Conservation (phyloP, 2,797 vertebrate genomes). For the Dallia pectoralis region DNA sequence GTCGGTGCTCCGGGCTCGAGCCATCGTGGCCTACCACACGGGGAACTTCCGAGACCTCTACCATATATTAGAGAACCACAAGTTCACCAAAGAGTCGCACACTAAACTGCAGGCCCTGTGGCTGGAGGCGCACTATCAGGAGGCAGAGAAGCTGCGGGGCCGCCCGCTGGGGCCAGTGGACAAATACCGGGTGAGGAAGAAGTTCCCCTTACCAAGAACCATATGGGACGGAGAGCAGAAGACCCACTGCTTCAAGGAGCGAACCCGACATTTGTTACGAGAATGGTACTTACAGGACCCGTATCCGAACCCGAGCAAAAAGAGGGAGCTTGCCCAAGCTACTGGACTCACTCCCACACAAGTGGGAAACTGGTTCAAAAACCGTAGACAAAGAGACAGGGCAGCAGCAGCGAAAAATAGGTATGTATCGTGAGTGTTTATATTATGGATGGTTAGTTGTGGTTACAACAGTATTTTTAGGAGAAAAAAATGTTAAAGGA, state of each 20-base stretch:
- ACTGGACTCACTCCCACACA: constrained; percentile 99
- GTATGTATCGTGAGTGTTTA: constrained; percentile 66
- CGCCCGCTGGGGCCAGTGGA: constrained; percentile 97
- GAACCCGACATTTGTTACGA: constrained; percentile 94
- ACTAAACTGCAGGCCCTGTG: constrained; percentile 97
- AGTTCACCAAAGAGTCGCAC: constrained; percentile 99
- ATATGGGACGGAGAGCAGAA: constrained; percentile 99
- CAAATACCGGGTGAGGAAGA: constrained; percentile 98
- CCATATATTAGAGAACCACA: constrained; percentile 97
- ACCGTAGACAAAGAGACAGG: constrained; percentile 97
- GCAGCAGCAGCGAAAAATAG: constrained; percentile 98
- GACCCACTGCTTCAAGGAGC: constrained; percentile 99
- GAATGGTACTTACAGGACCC: constrained; percentile 99
- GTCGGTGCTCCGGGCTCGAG: constrained; percentile 92
- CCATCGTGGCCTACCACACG: constrained; percentile 96
- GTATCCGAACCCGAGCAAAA: constrained; percentile 98
- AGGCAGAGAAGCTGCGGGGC: constrained; percentile 96
- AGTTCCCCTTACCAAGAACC: constrained; percentile 97
- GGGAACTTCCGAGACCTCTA: constrained; percentile 98
- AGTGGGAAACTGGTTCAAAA: constrained; percentile 99
- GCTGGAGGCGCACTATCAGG: constrained; percentile 97
- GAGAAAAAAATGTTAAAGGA: not conserved
- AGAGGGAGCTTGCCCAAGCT: constrained; percentile 96
- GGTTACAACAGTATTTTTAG: not conserved
- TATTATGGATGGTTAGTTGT: not conserved